Conservation (phyloP, 2,797 vertebrate species). For the Sparidentex hasta region DNA sequence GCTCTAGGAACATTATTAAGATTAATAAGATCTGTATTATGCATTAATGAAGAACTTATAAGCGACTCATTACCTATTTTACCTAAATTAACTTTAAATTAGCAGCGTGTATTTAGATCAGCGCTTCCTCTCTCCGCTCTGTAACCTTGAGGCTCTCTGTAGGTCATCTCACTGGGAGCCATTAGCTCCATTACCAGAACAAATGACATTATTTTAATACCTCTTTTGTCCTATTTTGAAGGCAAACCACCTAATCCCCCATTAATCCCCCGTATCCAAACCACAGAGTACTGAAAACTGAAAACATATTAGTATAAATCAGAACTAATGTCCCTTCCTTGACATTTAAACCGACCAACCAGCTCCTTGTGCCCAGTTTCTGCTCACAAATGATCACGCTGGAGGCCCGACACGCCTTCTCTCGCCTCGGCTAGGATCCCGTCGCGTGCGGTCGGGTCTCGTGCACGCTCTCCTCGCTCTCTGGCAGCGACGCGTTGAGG, state of each 20-base stretch:
- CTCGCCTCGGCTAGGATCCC: neutral
- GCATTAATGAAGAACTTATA: too few relatives aligned
- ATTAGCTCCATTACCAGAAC: too few relatives aligned
- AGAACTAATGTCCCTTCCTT: neutral
- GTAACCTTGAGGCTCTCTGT: neutral
- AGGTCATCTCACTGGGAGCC: too few relatives aligned
- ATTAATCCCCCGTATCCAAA: neutral
- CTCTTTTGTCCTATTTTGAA: neutral
- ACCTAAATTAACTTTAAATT: too few relatives aligned
- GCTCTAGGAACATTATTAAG: too few relatives aligned
- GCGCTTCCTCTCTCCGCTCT: too few relatives aligned
- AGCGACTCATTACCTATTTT: too few relatives aligned
- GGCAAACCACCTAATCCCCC: neutral
- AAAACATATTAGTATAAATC: neutral
- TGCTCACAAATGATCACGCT: neutral
- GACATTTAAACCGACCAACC: neutral
- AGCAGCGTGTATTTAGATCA: neutral
- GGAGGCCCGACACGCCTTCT: conserved; percentile 11
- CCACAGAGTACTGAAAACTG: neutral
- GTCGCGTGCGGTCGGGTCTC: conserved; percentile 1
- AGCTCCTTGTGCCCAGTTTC: neutral
- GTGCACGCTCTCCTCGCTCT: neutral
- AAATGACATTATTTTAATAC: neutral
- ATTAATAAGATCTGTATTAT: too few relatives aligned
- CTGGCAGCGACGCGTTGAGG: neutral